Evolutionary conservation across 1,140 invertebrate genomes (phyloP), one percentile per base, ranked within the genome.

Genomic region (Drosophila equinoxialis): DNA sequence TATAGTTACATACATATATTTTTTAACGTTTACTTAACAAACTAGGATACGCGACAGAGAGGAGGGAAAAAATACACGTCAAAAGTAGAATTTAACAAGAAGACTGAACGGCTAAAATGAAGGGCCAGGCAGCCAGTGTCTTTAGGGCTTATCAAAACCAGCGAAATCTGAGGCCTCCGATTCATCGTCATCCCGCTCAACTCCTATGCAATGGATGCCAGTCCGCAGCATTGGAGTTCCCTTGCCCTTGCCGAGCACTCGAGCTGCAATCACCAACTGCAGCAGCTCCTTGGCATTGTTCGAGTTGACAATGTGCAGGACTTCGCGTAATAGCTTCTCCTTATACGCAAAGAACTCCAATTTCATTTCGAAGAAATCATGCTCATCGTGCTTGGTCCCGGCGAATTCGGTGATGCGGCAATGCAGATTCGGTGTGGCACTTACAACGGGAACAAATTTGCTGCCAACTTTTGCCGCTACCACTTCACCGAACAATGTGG

Each of bases 151-250:
- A 8, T 86, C 83, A 14, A 86, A 86, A 17, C 83, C 83, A 7
- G 84, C 69, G 51, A 80, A 86, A 55, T 90, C 86, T 0, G 82
- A 87, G 3, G 80, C 71, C 59, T 93, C 91, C 10, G 92, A 92
- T 6, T 93, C 93, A 1, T 93, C 93, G 1, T 93, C 91, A 54
- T 91, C 84, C 10, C 80, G 77, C 45, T 93, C 93, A 11, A 93
- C 81, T 6, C 81, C 93, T 65, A 94, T 91, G 69, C 92, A 93
- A 39, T 93, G 93, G 62, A 94, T 94, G 3, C 93, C 93, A 11
- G 93, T 93, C 48, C 93, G 87, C 65, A 94, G 71, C 71, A 94
- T 86, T 26, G 93, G 93, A 3, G 93, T 94, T 0, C 93, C 93
- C 74, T 94, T 93, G 63, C 93, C 93, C 71, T 93, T 93, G 10